phyloP scores from a whole-genome alignment of 2,113 vertebrate species.

The Misgurnus mizolepis region DNA sequence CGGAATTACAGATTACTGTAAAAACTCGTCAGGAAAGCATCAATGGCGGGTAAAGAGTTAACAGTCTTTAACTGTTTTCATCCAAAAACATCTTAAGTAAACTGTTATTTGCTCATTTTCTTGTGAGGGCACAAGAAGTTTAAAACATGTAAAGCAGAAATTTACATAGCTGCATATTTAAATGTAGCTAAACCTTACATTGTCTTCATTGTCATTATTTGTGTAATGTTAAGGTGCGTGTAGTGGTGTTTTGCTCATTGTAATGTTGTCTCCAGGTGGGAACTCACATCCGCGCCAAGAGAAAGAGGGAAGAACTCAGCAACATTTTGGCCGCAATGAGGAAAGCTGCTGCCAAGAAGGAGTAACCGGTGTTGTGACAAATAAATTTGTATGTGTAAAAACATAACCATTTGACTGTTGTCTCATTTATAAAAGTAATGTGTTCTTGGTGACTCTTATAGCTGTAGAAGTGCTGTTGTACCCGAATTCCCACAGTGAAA shows the following conservation, averaged over 20 bases:
- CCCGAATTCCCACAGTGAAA: no score
- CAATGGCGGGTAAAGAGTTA: no score
- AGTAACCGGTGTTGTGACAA: conserved; percentile 70
- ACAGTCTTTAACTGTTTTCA: no score
- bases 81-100: no score
- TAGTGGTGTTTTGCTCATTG: not conserved
- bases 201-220: not conserved
- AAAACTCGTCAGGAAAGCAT: no score
- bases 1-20: no score
- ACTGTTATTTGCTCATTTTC: no score
- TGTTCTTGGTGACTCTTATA: not conserved
- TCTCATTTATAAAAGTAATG: not conserved
- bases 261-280: conserved; percentile 78
- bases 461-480: no score
- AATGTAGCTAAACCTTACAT: not conserved
- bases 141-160: no score
- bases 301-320: conserved; percentile 95
- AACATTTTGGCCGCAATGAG: conserved; percentile 94
- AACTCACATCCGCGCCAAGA: conserved; percentile 95
- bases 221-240: not conserved
- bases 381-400: conserved; percentile 61
- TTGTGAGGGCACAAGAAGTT: no score
- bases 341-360: conserved; percentile 96
- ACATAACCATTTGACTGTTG: not conserved
- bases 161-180: not conserved